Evolutionary conservation across 2,888 invertebrate species (phyloP), one percentile per base, ranked within the genome.

Genomic region (Heliconius hortense): DNA sequence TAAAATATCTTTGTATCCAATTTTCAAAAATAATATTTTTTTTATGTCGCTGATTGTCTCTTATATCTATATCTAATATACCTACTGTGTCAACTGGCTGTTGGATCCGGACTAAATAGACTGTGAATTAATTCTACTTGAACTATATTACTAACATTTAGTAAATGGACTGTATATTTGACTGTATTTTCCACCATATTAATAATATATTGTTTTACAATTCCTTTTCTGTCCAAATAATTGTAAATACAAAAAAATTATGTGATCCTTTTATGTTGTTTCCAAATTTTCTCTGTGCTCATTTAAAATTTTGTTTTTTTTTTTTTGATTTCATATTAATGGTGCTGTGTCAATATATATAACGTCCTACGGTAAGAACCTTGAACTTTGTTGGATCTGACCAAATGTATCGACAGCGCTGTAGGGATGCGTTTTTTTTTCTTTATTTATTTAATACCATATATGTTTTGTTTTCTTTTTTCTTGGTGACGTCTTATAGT

Each of bases 331-430:
- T 28, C 53, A 53, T 28, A 28, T 56, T 31, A n/a, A 56, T 69
- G 69, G 69, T 69, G 69, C 69, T 69, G 53, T 21, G 31, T 56
- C 69, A 24, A 53, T 18, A n/a, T 28, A 28, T 69, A n/a, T 15
- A 69, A 68, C 56, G n/a, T 56, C 69, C 56, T n/a, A 69, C 31
- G 69, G 69, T 28, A 68, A 56, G 69, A 56, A 69, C 69, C 56
- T 31, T 69, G n/a, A 11, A 26, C 21, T 31, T 31, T n/a, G 39
- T 48, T 28, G 31, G 31, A 69, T 69, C 53, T 56, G 53, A n/a
- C 69, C 69, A 13, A n/a, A n/a, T 31, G 53, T 68, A 53, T n/a
- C 53, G 53, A 28, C 21, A 26, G 28, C 53, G 28, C 68, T 53
- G 13, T 31, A 31, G 31, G 35, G 28, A 28, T 15, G 69, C 56